Base-by-base conservation (phyloP, 2,797 vertebrate genomes). In the Hipposideros larvatus region DNA sequence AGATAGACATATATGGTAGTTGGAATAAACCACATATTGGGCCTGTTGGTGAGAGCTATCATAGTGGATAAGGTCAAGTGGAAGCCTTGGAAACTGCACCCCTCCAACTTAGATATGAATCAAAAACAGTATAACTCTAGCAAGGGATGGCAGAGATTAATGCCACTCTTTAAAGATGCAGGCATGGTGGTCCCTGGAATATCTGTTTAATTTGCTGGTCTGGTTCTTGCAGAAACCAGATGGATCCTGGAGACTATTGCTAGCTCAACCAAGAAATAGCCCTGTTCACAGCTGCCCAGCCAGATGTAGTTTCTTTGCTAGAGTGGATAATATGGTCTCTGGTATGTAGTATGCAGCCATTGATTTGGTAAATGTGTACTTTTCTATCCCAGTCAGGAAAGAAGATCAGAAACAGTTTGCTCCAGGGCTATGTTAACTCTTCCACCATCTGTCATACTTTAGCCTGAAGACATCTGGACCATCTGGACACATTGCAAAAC, bases 401-500 rank as follows among this genome's bases (percentile, higher is more conserved):
- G 78, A 84, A 78, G 70, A 95, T 78, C 74, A 88, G 74, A 89
- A 87, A 89, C 22, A 65, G 70, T 43, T 87, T 90, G 79, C 65
- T 93, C 59, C 75, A 53, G 71, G 59, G 79, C 41, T 8, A 19
- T 59, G 53, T 84, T 83, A 95, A 91, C 70, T 87, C 43, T 83
- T 63, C 43, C 16, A 37, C 80, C 70, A 89, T 90, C 59, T 93
- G 80, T 90, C 14, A 70, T 46, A 65, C 70, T 65, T 78, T 53
- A 87, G 70, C 37, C 53, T 87, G 41, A 84, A 95, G 80, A 92
- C 87, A 97, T 93, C 87, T 87, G 22, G n/a, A 70, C 79, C 55
- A 93, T 77, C 78, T 95, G 65, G 79, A 92, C 59, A 43, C 28
- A 84, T 2, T 3, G 4, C 41, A 97, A 87, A 94, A 79, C 18